Conservation (phyloP, 2,888 invertebrate genomes). For the Homarus gammarus region DNA sequence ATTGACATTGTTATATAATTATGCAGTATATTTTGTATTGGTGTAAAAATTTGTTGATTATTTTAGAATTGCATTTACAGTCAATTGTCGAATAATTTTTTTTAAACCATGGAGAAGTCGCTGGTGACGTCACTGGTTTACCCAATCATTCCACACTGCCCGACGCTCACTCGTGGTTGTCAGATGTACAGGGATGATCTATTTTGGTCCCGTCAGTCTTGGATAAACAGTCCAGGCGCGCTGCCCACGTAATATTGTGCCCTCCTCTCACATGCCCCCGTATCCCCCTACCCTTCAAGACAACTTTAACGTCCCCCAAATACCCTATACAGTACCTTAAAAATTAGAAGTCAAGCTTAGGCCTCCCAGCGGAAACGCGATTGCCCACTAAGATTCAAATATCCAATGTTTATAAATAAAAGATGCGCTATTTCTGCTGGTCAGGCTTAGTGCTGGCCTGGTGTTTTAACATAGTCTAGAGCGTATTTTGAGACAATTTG, state of each 20-base stretch:
- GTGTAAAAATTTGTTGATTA: background rate
- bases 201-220: constrained; percentile 48
- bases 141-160: constrained; percentile 41
- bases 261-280: constrained; percentile 38
- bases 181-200: constrained; percentile 47
- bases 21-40: too few species aligned
- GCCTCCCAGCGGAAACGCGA: too few species aligned
- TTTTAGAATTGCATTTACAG: too few species aligned
- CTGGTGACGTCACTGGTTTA: constrained; percentile 29
- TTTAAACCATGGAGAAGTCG: too few species aligned
- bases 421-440: too few species aligned
- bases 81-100: too few species aligned
- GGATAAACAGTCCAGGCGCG: constrained; percentile 3
- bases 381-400: too few species aligned
- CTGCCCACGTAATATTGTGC: constrained; percentile 17
- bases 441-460: background rate
- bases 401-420: too few species aligned
- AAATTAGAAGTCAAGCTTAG: too few species aligned
- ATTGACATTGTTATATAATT: background rate
- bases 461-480: background rate
- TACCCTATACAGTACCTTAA: too few species aligned
- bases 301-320: background rate
- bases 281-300: background rate
- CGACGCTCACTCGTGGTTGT: constrained; percentile 38
- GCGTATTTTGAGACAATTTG: background rate